Base-by-base conservation (phyloP, 2,888 invertebrate genomes). In the Nudaria mundana region DNA sequence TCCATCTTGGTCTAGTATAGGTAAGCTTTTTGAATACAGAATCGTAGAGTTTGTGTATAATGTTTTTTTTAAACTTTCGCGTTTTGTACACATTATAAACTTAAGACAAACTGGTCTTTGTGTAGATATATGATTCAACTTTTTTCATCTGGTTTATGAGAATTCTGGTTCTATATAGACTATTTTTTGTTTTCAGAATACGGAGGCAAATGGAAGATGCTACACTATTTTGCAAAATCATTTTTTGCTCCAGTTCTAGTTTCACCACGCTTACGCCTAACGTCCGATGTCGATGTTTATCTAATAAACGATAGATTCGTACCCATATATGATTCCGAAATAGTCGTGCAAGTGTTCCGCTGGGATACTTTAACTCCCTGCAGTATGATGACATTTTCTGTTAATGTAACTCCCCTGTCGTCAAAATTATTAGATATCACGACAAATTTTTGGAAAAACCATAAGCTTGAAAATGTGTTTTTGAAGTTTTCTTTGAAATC, bases 1-100 rank as follows among this genome's bases (percentile, higher is more conserved):
- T 0, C 98, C 98, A 0, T 95, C 98, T 0, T 99, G 99, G 99
- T 93, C 97, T 3, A 92, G 96, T 18, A 95, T 98, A 51, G 96
- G 96, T 83, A 42, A 61, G 63, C 1, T 12, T 3, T 23, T 30
- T 8, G 16, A 8, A 8, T 13, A n/a, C 3, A n/a, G n/a, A n/a
- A n/a, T n/a, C n/a, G n/a, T n/a, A n/a, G n/a, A n/a, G n/a, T n/a
- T n/a, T n/a, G n/a, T n/a, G n/a, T n/a, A n/a, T n/a, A n/a, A n/a
- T n/a, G n/a, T n/a, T n/a, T n/a, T n/a, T n/a, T n/a, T n/a, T n/a
- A n/a, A n/a, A n/a, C n/a, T n/a, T n/a, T n/a, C n/a, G n/a, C n/a
- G n/a, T n/a, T n/a, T n/a, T n/a, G n/a, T n/a, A n/a, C n/a, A n/a
- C n/a, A n/a, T n/a, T n/a, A n/a, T n/a, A n/a, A n/a, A n/a, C n/a